phyloP scores from a whole-genome alignment of 2,113 vertebrate species.

The Prochilodus magdalenae region DNA sequence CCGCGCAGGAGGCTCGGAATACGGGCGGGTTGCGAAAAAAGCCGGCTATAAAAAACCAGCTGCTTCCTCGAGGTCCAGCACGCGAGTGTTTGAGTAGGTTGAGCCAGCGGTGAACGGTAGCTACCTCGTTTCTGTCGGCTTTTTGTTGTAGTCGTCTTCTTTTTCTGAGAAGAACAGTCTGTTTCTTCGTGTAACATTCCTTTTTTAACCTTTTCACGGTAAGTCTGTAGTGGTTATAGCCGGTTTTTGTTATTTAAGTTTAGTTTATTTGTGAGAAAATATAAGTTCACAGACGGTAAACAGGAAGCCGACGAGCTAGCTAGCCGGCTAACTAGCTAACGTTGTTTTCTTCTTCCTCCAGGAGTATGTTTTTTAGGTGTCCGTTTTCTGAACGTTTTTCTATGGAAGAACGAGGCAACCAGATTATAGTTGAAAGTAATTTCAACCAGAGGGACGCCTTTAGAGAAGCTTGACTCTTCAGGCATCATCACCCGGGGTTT shows the following conservation, averaged over 20 bases:
- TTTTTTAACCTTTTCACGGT: conserved; percentile 14
- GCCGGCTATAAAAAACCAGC: neutral
- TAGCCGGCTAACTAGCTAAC: neutral
- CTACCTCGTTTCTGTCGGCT: neutral
- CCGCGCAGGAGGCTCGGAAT: neutral
- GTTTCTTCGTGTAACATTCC: neutral
- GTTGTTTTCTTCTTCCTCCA: conserved; percentile 55
- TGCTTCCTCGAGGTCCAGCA: neutral
- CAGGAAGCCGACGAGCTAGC: neutral
- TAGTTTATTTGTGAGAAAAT: neutral
- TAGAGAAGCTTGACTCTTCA: conserved; percentile 79
- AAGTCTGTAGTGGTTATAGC: neutral
- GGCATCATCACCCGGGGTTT: conserved; percentile 39
- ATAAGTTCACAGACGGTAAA: neutral
- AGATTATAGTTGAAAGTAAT: conserved; percentile 71
- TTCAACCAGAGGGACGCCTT: conserved; percentile 85
- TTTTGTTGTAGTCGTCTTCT: neutral
- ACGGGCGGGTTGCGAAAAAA: neutral
- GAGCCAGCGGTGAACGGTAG: neutral
- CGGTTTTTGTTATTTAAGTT: neutral
- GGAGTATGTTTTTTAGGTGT: conserved; percentile 82
- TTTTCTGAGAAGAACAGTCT: too few relatives aligned
- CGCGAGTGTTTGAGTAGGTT: neutral
- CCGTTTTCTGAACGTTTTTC: conserved; percentile 73
- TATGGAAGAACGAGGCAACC: conserved; percentile 81